Conservation (phyloP, 2,113 vertebrate species). For the Emydocephalus ijimae region DNA sequence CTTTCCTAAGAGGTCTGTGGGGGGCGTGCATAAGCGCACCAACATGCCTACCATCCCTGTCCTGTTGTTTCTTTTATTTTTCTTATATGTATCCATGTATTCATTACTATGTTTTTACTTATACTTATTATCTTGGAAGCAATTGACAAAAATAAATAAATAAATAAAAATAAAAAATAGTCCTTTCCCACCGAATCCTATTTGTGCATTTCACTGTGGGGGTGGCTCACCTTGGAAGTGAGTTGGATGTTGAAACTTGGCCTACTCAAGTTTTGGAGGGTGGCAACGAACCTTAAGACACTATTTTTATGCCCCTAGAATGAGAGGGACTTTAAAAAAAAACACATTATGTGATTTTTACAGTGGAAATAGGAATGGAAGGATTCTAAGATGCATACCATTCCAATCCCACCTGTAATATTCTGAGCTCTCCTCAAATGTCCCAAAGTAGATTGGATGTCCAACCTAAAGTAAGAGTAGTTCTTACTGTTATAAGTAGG, state of each 20-base stretch:
- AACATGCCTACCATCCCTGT: no score
- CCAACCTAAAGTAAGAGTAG: not conserved
- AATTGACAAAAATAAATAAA: no score
- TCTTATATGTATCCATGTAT: no score
- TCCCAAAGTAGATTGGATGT: not conserved
- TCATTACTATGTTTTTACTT: no score
- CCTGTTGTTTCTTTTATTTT: no score
- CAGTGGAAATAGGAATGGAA: not conserved
- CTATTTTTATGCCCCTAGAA: not conserved
- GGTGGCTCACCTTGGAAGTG: not conserved
- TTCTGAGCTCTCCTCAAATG: not conserved
- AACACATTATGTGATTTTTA: not conserved
- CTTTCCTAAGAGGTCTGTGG: no score
- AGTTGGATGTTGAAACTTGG: not conserved
- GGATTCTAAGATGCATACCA: not conserved
- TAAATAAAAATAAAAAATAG: not conserved
- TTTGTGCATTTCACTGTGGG: not conserved
- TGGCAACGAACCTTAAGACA: not conserved
- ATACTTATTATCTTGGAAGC: no score
- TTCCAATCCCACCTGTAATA: not conserved
- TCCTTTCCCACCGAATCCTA: not conserved
- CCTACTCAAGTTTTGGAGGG: not conserved
- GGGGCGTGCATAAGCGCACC: no score
- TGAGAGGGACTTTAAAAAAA: not conserved
- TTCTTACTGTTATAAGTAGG: not conserved